phyloP scores from a whole-genome alignment of 2,888 invertebrate genomes.

The Coleophora deauratella region DNA sequence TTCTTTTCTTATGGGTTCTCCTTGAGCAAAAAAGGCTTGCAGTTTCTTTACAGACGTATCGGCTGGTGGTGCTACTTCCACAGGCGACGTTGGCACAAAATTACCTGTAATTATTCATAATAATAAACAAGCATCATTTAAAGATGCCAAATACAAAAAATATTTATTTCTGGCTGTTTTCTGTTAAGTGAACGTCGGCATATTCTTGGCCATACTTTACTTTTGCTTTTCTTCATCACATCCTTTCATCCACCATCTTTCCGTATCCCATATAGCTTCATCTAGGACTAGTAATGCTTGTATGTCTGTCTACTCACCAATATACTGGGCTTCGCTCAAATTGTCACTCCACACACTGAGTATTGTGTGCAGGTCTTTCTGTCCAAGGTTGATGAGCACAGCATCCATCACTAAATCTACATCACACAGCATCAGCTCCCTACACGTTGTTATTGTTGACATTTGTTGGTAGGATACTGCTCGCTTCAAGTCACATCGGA shows the following conservation, averaged over 20 bases:
- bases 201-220: too few relatives aligned
- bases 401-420: conserved; percentile 79
- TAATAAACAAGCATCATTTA: not conserved
- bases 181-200: too few relatives aligned
- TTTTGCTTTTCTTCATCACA: too few relatives aligned
- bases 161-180: not conserved
- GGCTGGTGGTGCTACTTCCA: conserved; percentile 24
- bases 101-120: not conserved
- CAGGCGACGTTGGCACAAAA: not conserved
- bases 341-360: conserved; percentile 83
- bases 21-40: conserved; percentile 82
- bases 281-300: too few relatives aligned
- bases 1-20: conserved; percentile 77
- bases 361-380: conserved; percentile 82
- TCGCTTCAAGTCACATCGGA: conserved; percentile 83
- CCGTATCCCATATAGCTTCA: too few relatives aligned
- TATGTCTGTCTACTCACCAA: conserved; percentile 60
- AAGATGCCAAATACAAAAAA: not conserved
- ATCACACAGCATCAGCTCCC: conserved; percentile 71
- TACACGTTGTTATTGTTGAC: conserved; percentile 21
- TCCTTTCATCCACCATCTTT: too few relatives aligned
- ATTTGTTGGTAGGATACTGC: conserved; percentile 43
- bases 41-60: conserved; percentile 78
- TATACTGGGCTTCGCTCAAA: conserved; percentile 74
- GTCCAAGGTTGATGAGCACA: conserved; percentile 80